phyloP scores from a whole-genome alignment of 2,797 vertebrate species.

The Sebastes wilsoni region DNA sequence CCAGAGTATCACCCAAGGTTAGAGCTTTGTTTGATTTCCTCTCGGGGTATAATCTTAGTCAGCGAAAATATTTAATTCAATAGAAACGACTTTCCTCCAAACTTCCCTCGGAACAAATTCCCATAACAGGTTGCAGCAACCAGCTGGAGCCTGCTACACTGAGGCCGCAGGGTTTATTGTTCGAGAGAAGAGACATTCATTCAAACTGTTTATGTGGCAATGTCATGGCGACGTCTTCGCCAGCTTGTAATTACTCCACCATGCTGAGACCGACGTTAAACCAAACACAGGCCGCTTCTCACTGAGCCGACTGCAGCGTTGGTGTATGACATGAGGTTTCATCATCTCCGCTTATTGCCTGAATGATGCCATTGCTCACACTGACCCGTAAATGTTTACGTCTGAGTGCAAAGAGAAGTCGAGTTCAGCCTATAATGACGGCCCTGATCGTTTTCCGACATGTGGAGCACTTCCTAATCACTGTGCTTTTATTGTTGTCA shows the following conservation, averaged over 20 bases:
- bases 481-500: background rate
- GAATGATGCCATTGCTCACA: slow-evolving; percentile 7
- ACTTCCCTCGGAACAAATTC: slow-evolving; percentile 47
- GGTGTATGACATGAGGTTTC: slow-evolving; percentile 43
- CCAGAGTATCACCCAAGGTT: slow-evolving; percentile 38
- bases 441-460: background rate
- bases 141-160: slow-evolving; percentile 1
- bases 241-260: slow-evolving; percentile 52
- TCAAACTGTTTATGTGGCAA: slow-evolving; percentile 58
- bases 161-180: slow-evolving; percentile 51
- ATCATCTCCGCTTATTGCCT: slow-evolving; percentile 38
- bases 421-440: background rate
- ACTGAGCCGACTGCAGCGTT: background rate
- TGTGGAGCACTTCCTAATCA: background rate
- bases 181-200: slow-evolving; percentile 33
- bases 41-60: slow-evolving; percentile 52
- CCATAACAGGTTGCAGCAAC: slow-evolving; percentile 55
- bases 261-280: slow-evolving; percentile 17
- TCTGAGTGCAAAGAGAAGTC: slow-evolving; percentile 11
- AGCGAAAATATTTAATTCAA: slow-evolving; percentile 63
- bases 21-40: slow-evolving; percentile 67
- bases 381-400: slow-evolving; percentile 14
- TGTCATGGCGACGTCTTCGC: slow-evolving; percentile 30
- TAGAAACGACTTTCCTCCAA: slow-evolving; percentile 15
- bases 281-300: slow-evolving; percentile 20